A percentile compares a stretch with the other conserved stretches of the same genome.
These are phyloP conservation scores for Hydrotaea cyrtoneurina DNA, from an alignment of 2,888 invertebrate species.

Conservation along the genomic window DNA sequence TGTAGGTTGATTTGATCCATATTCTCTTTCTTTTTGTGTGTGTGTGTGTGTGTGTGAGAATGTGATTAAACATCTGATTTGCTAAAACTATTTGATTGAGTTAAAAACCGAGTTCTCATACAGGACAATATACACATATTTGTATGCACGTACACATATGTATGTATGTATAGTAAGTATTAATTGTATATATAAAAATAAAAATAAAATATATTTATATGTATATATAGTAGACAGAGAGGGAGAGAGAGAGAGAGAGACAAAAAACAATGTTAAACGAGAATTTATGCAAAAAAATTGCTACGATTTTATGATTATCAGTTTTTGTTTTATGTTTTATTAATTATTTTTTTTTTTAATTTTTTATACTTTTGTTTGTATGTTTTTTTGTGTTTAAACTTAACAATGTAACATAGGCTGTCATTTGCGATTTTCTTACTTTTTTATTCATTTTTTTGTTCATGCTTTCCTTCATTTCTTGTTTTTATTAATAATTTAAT, in stretches of 20 bases:
- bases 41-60: constrained; percentile 4
- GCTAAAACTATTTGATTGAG: too few species aligned
- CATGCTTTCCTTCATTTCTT: background rate
- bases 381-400: constrained; percentile 55
- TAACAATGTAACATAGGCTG: constrained; percentile 67
- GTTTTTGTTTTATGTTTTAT: constrained; percentile 39
- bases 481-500: constrained; percentile 56
- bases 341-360: constrained; percentile 35
- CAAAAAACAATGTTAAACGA: constrained; percentile 16
- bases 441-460: background rate
- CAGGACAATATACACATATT: background rate
- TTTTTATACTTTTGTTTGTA: constrained; percentile 14
- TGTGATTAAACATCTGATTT: constrained; percentile 38
- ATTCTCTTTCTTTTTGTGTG: background rate
- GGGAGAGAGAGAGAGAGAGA: background rate
- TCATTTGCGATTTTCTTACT: constrained; percentile 37
- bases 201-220: constrained; percentile 3
- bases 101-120: too few species aligned
- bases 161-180: background rate
- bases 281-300: constrained; percentile 39
- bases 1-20: background rate
- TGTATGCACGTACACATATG: too few species aligned
- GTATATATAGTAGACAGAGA: constrained; percentile 6
- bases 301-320: constrained; percentile 17
- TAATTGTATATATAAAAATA: background rate